These are phyloP conservation scores for Drosophila kanapiae DNA, from an alignment of 1,140 invertebrate genomes.

Conservation along the genomic window DNA sequence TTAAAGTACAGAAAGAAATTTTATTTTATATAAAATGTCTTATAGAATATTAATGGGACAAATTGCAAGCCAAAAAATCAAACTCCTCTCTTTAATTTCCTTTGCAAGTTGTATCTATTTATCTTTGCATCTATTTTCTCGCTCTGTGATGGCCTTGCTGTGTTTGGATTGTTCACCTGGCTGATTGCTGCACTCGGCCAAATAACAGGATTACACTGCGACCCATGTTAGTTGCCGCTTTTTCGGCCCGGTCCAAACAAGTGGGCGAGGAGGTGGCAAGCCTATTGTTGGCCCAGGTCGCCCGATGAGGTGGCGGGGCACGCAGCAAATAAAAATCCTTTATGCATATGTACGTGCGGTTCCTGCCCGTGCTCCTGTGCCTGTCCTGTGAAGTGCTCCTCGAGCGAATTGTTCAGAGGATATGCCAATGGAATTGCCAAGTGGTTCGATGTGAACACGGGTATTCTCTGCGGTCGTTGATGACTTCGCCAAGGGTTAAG, in stretches of 20 bases:
- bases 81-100: too few relatives aligned
- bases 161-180: conserved; percentile 56
- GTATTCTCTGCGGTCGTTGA: not conserved
- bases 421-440: conserved; percentile 28
- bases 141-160: conserved; percentile 4
- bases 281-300: conserved; percentile 19
- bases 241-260: conserved; percentile 40
- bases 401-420: conserved; percentile 34
- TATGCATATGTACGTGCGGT: conserved; percentile 56
- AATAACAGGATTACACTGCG: conserved; percentile 72
- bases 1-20: not conserved
- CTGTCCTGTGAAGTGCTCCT: conserved; percentile 39
- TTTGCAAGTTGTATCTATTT: too few relatives aligned
- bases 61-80: too few relatives aligned
- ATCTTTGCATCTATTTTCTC: not conserved
- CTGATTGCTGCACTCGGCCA: conserved; percentile 68
- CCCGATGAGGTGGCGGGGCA: conserved; percentile 32
- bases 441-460: conserved; percentile 23
- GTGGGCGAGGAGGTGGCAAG: conserved; percentile 8
- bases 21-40: not conserved
- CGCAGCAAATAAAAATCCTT: conserved; percentile 63
- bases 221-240: conserved; percentile 40
- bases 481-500: conserved; percentile 14
- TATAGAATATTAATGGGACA: too few relatives aligned
- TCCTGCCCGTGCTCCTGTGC: conserved; percentile 29